These are phyloP conservation scores for Drosophila anceps DNA, from an alignment of 2,888 invertebrate species.

Conservation along the genomic window DNA sequence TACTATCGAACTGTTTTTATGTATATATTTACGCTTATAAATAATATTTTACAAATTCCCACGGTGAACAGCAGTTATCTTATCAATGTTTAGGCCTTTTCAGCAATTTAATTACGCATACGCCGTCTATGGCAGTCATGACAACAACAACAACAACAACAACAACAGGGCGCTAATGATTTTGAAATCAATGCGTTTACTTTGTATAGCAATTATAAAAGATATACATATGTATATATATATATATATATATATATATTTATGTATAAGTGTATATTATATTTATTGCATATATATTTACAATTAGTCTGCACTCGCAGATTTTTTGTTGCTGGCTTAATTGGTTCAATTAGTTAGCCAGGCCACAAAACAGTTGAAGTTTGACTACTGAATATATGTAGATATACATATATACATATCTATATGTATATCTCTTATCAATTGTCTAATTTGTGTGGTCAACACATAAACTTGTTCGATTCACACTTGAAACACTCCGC, in stretches of 20 bases:
- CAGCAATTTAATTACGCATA: slow-evolving; percentile 55
- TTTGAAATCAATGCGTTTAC: slow-evolving; percentile 60
- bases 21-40: neutral
- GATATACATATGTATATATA: neutral
- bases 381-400: neutral
- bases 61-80: slow-evolving; percentile 27
- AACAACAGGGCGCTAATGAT: slow-evolving; percentile 37
- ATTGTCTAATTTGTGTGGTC: slow-evolving; percentile 63
- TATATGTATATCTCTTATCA: slow-evolving; percentile 32
- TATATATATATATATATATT: slow-evolving; percentile 1
- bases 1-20: neutral
- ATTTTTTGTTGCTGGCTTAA: slow-evolving; percentile 25
- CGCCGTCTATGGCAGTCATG: slow-evolving; percentile 36
- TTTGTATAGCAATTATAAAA: slow-evolving; percentile 10
- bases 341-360: slow-evolving; percentile 62
- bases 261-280: neutral
- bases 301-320: neutral
- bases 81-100: slow-evolving; percentile 27
- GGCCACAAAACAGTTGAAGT: slow-evolving; percentile 18
- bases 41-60: slow-evolving; percentile 18
- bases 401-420: neutral
- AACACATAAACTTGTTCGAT: slow-evolving; percentile 54
- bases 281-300: slow-evolving; percentile 5
- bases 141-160: slow-evolving; percentile 27
- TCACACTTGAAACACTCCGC: slow-evolving; percentile 41